phyloP scores from a whole-genome alignment of 2,888 invertebrate genomes.

The Amitus sp. region DNA sequence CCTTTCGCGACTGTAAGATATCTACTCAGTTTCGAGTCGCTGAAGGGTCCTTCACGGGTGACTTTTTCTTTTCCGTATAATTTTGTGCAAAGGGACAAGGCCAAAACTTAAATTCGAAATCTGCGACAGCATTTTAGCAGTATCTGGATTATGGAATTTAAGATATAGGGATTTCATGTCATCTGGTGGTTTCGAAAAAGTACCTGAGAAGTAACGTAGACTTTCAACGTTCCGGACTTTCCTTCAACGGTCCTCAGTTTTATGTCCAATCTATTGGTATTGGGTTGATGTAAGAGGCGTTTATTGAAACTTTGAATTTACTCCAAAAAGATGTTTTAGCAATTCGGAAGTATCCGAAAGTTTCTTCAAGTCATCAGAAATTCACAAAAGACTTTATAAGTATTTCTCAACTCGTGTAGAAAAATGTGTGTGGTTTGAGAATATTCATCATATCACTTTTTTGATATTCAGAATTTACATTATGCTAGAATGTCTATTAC shows the following conservation, averaged over 20 bases:
- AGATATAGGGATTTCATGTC: no score
- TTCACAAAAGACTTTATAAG: no score
- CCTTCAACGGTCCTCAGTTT: constrained; percentile 85
- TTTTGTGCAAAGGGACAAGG: constrained; percentile 81
- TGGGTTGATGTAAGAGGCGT: constrained; percentile 59
- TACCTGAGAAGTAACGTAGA: constrained; percentile 79
- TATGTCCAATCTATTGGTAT: constrained; percentile 89
- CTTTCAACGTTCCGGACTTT: constrained; percentile 77
- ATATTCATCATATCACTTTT: no score
- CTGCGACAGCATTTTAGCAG: constrained; percentile 84
- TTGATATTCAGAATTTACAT: no score
- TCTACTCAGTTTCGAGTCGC: constrained; percentile 57
- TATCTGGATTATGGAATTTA: constrained; percentile 54
- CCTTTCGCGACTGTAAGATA: constrained; percentile 60
- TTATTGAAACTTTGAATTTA: neutral
- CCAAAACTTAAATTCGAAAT: constrained; percentile 76
- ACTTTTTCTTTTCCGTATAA: constrained; percentile 73
- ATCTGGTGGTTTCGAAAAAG: no score
- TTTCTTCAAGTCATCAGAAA: no score
- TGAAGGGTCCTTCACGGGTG: constrained; percentile 62
- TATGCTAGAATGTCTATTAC: no score
- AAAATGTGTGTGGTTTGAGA: no score
- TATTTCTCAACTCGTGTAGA: no score
- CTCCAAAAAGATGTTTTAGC: no score
- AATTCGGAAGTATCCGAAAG: no score